These are phyloP conservation scores for Lottia scabra DNA, from an alignment of 2,888 invertebrate genomes.

Conservation along the genomic window DNA sequence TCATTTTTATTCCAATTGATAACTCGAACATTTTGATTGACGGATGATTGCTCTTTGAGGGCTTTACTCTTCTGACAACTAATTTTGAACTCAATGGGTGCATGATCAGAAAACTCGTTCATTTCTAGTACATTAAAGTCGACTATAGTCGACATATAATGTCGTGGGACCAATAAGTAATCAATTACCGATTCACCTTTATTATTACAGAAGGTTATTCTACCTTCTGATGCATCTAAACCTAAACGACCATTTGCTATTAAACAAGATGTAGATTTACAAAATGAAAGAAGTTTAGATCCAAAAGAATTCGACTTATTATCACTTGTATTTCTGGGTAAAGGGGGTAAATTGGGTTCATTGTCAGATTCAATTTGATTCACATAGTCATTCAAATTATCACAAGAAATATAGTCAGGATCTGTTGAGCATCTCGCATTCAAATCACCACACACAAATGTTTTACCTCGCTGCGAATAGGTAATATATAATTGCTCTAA, in stretches of 20 bases:
- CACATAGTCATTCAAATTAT: neutral
- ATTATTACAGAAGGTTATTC: neutral
- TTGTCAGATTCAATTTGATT: neutral
- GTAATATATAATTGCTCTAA: neutral
- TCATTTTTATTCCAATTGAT: no score
- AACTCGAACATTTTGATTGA: no score
- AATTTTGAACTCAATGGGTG: neutral
- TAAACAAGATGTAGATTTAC: slow-evolving; percentile 2
- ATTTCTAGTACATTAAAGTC: slow-evolving; percentile 2
- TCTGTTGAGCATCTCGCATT: neutral
- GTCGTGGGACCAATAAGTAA: neutral
- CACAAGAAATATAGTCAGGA: slow-evolving; percentile 1
- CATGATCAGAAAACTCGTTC: neutral
- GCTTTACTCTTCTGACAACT: neutral
- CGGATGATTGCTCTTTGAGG: neutral
- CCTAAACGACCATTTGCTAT: slow-evolving; percentile 10
- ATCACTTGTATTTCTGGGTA: no score
- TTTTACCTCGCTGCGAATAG: neutral
- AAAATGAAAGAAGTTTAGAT: neutral
- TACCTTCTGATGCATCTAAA: neutral
- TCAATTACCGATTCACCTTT: slow-evolving; percentile 4
- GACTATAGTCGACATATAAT: neutral
- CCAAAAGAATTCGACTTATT: neutral
- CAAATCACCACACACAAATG: neutral
- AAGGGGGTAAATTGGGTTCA: no score